Conservation (phyloP, 2,113 vertebrate species). For the Barbus barbus region DNA sequence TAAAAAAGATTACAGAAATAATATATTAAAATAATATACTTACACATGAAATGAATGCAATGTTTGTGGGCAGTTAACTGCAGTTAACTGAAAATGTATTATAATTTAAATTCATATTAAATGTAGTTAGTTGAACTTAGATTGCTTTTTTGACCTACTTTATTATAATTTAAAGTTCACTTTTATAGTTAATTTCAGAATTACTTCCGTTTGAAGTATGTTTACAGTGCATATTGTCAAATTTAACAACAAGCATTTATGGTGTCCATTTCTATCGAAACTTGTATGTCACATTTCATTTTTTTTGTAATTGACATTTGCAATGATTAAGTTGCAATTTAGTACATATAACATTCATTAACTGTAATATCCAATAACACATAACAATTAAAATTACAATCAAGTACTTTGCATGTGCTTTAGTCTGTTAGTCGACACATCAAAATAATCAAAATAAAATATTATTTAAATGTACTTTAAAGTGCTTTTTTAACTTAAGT, state of each 20-base stretch:
- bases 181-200: no score
- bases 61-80: no score
- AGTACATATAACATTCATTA: not conserved
- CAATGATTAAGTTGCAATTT: not conserved
- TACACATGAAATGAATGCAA: no score
- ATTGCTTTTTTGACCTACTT: not conserved
- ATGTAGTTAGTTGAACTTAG: no score
- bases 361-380: not conserved
- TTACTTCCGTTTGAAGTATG: not conserved
- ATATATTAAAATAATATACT: no score
- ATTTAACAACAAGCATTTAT: not conserved
- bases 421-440: not conserved
- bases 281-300: not conserved
- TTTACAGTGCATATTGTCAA: not conserved
- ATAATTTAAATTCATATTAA: not conserved
- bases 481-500: no score
- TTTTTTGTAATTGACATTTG: not conserved
- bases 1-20: no score
- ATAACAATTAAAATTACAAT: not conserved
- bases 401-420: not conserved
- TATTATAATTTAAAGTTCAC: not conserved
- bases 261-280: not conserved
- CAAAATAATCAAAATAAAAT: not conserved
- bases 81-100: not conserved
- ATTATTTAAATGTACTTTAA: no score